Conservation (phyloP, 2,888 invertebrate species). For the Cordilura impudica region DNA sequence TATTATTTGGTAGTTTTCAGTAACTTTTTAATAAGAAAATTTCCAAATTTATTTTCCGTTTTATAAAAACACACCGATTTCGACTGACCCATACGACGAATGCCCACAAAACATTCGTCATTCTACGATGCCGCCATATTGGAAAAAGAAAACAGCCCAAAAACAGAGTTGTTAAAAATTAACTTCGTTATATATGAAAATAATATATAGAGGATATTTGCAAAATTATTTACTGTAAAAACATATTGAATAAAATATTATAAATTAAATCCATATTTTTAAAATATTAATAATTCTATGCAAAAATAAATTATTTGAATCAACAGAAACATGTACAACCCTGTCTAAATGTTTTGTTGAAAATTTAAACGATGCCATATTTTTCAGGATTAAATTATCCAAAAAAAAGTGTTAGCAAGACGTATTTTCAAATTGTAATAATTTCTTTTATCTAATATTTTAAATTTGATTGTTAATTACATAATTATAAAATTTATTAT, state of each 20-base stretch:
- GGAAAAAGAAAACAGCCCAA: slow-evolving; percentile 35
- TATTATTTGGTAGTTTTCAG: slow-evolving; percentile 40
- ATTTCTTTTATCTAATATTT: no score
- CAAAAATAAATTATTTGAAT: background rate
- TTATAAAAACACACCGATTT: slow-evolving; percentile 60
- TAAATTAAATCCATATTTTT: no score
- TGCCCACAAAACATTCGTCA: slow-evolving; percentile 64
- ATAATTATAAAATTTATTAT: no score
- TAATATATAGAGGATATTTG: background rate
- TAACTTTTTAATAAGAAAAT: slow-evolving; percentile 36
- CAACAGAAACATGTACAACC: background rate
- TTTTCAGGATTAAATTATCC: no score
- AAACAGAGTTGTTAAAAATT: slow-evolving; percentile 50
- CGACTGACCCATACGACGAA: slow-evolving; percentile 60
- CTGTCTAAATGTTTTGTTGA: background rate
- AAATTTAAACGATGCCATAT: background rate
- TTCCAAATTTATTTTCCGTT: slow-evolving; percentile 28
- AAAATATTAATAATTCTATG: no score
- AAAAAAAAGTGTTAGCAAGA: no score
- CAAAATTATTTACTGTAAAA: no score
- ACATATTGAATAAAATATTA: no score
- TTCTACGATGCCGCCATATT: slow-evolving; percentile 63
- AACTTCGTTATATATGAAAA: background rate
- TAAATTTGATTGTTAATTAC: no score
- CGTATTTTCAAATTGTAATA: no score